These are phyloP conservation scores for Ceyx margarethae DNA, from an alignment of 2,113 vertebrate genomes.

Conservation along the genomic window DNA sequence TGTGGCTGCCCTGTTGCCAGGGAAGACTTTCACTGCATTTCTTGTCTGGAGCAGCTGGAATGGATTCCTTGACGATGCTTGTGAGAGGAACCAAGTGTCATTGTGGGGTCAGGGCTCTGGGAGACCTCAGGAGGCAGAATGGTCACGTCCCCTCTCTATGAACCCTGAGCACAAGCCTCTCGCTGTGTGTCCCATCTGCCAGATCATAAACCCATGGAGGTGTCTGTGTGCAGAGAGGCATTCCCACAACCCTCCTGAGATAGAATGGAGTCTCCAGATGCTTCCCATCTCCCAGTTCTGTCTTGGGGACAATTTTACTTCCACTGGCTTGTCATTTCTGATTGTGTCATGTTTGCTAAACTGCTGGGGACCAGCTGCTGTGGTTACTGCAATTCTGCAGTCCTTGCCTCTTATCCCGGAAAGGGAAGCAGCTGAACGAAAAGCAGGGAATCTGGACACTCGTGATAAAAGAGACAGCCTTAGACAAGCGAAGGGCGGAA, in stretches of 20 bases:
- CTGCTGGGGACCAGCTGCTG: not conserved
- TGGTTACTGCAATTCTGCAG: not conserved
- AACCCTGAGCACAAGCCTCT: not conserved
- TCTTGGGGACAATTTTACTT: not conserved
- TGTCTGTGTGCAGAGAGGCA: too few species aligned
- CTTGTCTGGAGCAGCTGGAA: not conserved
- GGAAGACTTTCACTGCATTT: not conserved
- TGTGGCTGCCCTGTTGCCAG: not conserved
- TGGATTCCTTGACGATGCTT: not conserved
- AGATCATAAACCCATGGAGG: accelerated
- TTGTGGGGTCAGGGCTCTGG: not conserved
- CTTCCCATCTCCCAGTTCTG: not conserved
- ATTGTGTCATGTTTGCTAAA: not conserved
- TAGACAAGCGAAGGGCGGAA: not conserved
- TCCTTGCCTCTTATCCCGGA: not conserved
- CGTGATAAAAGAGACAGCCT: not conserved
- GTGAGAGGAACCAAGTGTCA: not conserved
- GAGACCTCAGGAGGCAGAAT: not conserved
- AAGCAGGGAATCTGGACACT: not conserved
- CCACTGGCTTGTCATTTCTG: not conserved
- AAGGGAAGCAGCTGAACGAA: not conserved
- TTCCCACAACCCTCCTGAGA: not conserved
- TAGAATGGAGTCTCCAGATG: not conserved
- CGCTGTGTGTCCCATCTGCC: not conserved
- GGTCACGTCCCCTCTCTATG: not conserved